Percentiles rank a stretch among this genome's conserved stretches.
Evolutionary conservation across 2,113 vertebrate species (phyloP).

Genomic region (Vulpes vulpes): DNA sequence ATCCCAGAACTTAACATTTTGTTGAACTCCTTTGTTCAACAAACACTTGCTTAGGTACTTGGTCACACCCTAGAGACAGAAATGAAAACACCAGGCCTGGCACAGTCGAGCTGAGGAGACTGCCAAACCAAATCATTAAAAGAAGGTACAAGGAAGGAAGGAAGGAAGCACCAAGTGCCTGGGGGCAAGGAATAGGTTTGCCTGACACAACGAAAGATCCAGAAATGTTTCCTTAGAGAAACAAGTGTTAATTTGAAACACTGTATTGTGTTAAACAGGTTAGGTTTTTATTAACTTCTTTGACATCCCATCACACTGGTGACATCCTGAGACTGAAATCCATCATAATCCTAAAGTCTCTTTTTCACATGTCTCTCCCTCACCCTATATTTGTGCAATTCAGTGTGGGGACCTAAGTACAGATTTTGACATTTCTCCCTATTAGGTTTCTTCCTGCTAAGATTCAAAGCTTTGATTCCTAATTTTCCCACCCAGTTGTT

Average conservation of each 20-base stretch:
- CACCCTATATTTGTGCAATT: background rate
- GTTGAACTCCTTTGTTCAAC: background rate
- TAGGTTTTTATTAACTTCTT: background rate
- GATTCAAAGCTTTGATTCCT: background rate
- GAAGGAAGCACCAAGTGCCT: background rate
- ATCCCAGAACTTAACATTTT: background rate
- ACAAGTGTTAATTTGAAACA: background rate
- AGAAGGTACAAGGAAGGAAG: background rate
- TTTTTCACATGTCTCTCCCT: background rate
- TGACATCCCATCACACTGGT: background rate
- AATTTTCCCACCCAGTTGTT: background rate
- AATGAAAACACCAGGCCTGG: background rate
- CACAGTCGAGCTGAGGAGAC: background rate
- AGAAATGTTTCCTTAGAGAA: background rate
- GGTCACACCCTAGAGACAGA: background rate
- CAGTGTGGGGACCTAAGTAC: background rate
- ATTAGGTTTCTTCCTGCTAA: background rate
- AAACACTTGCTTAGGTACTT: background rate
- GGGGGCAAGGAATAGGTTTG: background rate
- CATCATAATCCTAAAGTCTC: background rate
- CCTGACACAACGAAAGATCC: background rate
- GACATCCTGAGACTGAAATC: background rate
- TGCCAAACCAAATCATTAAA: background rate
- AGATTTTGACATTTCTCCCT: conserved; percentile 8
- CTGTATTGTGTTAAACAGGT: background rate